A percentile compares a stretch with the other conserved stretches of the same genome.
These are phyloP conservation scores for Piliocolobus tephrosceles DNA, from an alignment of 2,113 vertebrate genomes.

Conservation along the genomic window DNA sequence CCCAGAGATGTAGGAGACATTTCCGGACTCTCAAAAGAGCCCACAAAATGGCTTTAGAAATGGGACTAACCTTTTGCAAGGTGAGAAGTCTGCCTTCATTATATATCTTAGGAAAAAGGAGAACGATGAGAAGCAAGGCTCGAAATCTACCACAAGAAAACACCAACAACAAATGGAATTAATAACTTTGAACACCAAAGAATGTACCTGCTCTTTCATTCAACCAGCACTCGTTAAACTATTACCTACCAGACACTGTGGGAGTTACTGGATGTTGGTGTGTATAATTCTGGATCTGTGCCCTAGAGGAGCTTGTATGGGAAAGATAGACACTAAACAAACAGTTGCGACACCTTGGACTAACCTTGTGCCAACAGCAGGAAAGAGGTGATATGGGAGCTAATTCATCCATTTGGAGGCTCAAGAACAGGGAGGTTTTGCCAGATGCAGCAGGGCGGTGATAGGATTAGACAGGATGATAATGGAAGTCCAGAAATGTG, in stretches of 20 bases:
- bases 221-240: neutral
- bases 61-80: neutral
- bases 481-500: neutral
- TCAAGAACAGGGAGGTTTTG: neutral
- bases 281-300: neutral
- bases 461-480: neutral
- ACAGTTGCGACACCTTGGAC: accelerated
- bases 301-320: neutral
- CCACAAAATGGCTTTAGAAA: neutral
- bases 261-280: neutral
- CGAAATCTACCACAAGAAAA: neutral
- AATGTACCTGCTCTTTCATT: accelerated
- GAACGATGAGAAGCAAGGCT: neutral
- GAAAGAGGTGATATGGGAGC: accelerated
- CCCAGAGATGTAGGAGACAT: neutral
- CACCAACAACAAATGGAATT: neutral
- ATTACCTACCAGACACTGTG: neutral
- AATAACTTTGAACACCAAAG: neutral
- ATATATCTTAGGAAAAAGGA: neutral
- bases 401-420: neutral
- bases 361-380: accelerated
- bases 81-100: neutral
- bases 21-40: constrained; percentile 25
- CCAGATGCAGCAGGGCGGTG: neutral
- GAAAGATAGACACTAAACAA: neutral